Conservation (phyloP, 2,797 vertebrate genomes). For the Saxicola maurus region DNA sequence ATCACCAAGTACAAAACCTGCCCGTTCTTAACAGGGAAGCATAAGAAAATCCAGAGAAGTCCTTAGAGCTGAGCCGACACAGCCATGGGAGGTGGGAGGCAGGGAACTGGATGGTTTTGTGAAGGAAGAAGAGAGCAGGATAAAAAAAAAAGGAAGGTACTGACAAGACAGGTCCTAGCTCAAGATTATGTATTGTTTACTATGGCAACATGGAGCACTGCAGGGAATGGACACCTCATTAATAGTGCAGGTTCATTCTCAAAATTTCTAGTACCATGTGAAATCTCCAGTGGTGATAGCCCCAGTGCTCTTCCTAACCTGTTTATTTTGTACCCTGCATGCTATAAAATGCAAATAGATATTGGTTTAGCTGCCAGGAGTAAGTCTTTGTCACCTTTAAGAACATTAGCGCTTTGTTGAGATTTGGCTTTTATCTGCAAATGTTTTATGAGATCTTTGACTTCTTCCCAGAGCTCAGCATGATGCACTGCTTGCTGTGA, state of each 20-base stretch:
- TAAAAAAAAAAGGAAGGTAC: neutral
- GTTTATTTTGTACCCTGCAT: neutral
- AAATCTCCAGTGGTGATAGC: neutral
- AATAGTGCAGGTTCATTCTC: neutral
- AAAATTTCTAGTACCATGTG: neutral
- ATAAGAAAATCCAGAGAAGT: neutral
- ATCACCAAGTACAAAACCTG: neutral
- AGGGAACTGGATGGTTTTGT: neutral
- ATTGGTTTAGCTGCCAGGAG: neutral
- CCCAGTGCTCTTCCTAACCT: neutral
- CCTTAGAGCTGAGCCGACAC: accelerated
- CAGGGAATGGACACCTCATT: neutral
- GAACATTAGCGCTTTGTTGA: neutral
- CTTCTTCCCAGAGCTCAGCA: neutral
- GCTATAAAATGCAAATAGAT: neutral
- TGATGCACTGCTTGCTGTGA: neutral
- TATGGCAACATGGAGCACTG: neutral
- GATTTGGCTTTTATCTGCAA: slow-evolving; percentile 6
- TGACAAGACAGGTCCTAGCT: neutral
- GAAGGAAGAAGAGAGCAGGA: neutral
- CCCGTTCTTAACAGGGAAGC: neutral
- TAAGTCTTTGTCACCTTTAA: neutral
- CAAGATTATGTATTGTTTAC: neutral
- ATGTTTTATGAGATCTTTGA: neutral
- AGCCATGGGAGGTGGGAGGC: neutral